Evolutionary conservation across 2,797 vertebrate species (phyloP).

Genomic region (Hemibagrus guttatus): DNA sequence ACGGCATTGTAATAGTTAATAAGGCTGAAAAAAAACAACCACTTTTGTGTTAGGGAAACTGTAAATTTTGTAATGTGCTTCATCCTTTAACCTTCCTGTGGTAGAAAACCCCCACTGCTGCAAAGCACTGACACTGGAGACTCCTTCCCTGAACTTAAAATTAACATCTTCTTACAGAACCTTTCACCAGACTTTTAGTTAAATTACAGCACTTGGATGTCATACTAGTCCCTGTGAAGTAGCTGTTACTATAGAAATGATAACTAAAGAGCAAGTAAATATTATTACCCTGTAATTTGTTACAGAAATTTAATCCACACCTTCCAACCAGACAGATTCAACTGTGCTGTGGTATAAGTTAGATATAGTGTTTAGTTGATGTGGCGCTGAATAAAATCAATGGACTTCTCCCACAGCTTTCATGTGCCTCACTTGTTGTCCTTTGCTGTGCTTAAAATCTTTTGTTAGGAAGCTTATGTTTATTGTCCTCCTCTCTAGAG

Average conservation of each 20-base stretch:
- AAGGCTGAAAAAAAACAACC: not conserved
- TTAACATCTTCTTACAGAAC: not conserved
- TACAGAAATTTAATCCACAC: not conserved
- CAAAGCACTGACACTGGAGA: not conserved
- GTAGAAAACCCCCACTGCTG: not conserved
- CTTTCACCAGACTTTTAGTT: not conserved
- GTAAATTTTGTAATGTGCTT: too few species aligned
- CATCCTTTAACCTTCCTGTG: too few species aligned
- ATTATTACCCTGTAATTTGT: not conserved
- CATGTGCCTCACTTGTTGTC: not conserved
- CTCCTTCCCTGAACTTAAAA: not conserved
- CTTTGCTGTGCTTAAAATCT: not conserved
- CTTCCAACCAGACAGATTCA: not conserved
- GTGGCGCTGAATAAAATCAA: not conserved
- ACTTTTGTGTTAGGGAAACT: not conserved
- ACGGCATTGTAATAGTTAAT: not conserved
- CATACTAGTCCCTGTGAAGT: not conserved
- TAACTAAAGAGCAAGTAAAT: not conserved
- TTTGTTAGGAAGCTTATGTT: conserved; percentile 1
- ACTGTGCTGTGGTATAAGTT: not conserved
- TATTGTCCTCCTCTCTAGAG: conserved; percentile 3
- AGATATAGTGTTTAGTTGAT: not conserved
- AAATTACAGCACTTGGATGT: not conserved
- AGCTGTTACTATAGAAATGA: not conserved
- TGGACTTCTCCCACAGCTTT: not conserved